Base-by-base conservation (phyloP, 2,888 invertebrate species). In the Ophion obscuratus region DNA sequence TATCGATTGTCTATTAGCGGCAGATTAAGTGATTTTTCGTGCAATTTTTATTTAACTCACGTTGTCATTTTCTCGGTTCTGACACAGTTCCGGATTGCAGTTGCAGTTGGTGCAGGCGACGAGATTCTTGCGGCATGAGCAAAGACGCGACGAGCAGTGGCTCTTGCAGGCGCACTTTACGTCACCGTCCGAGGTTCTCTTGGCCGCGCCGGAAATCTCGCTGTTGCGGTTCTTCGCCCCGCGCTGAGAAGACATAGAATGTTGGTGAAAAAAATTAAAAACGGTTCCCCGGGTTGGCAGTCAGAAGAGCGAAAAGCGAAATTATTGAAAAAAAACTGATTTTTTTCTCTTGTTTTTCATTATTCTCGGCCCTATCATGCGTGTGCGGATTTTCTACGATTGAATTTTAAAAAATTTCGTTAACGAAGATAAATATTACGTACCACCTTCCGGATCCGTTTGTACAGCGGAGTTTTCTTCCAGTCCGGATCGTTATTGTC, bases 401-500 rank as follows among this genome's bases (percentile, higher is more conserved):
- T 40, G 40, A 40, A 0, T 40, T 9, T 6, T 40, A 40, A 40
- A 40, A 40, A 40, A 14, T 53, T 17, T 3, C 17, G 5, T 17
- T 17, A 14, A 53, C 14, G 53, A 53, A 40, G 44, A 74, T 77
- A 59, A 81, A 36, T 7, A 17, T 20, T 24, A 76, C 59, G 81
- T 92, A 93, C 93, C 89, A 93, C 84, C 66, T 90, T 93, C 67
- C 90, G 90, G 68, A 94, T 90, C 70, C 93, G 95, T 87, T 95
- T 96, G 79, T 95, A 96, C 0, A 97, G 92, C 0, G 97, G 97
- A 1, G 97, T 97, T 61, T 95, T 95, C 57, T 94, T 94, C 97
- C 97, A 97, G 90, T 97, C 97, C 0, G 97, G 97, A 92, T 97
- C 97, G 5, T 94, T 94, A 47, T 92, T 90, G 0, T 89, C 74